Conservation (phyloP, 2,113 vertebrate species). For the Lophochroa leadbeateri region DNA sequence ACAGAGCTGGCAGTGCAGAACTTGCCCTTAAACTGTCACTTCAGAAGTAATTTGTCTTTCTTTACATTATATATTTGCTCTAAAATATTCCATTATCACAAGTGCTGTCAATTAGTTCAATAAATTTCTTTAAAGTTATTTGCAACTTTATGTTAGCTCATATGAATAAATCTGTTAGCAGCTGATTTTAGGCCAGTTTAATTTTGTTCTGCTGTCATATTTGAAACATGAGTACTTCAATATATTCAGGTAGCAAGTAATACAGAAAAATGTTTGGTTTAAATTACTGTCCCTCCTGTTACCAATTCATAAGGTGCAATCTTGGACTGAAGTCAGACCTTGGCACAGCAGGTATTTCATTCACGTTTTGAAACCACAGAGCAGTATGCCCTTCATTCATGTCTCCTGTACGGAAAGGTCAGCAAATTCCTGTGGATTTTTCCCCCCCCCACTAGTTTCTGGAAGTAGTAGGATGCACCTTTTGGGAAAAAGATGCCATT, state of each 20-base stretch:
- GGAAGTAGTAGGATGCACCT: background rate
- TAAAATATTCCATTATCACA: background rate
- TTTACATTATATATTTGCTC: background rate
- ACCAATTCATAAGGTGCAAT: background rate
- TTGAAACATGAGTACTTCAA: background rate
- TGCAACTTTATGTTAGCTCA: background rate
- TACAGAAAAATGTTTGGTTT: background rate
- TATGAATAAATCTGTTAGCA: background rate
- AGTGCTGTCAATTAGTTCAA: background rate
- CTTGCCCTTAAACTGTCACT: background rate
- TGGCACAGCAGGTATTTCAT: background rate
- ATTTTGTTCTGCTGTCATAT: background rate
- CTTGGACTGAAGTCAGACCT: background rate
- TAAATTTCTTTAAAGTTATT: background rate
- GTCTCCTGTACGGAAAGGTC: background rate
- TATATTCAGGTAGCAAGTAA: background rate
- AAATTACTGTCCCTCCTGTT: background rate
- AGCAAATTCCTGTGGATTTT: background rate
- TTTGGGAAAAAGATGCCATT: background rate
- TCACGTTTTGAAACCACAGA: background rate
- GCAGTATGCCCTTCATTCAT: background rate
- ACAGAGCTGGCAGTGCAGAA: background rate
- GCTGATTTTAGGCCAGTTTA: background rate
- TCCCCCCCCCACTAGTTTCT: accelerated
- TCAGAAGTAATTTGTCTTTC: background rate